A percentile compares a stretch with the other conserved stretches of the same genome.
Evolutionary conservation across 1,140 invertebrate species (phyloP).

Genomic region (Pseudobourletiella spinata): DNA sequence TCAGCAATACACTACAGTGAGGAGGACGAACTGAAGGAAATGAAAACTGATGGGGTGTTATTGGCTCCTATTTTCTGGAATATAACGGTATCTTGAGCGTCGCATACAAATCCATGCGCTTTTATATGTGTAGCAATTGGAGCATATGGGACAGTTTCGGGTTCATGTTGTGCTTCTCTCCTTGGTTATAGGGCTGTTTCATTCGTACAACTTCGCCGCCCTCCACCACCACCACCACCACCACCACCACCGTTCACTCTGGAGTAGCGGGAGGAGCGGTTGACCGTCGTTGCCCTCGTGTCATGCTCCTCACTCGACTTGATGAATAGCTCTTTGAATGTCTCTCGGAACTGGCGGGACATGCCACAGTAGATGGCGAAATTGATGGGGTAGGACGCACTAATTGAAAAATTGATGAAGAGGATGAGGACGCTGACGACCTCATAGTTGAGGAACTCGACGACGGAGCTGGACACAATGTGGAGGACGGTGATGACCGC

Average conservation of each 20-base stretch:
- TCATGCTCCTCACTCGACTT: constrained; percentile 34
- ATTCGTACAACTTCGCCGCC: constrained; percentile 53
- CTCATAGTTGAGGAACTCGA: constrained; percentile 52
- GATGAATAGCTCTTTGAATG: constrained; percentile 81
- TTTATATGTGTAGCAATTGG: background rate
- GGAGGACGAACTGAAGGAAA: no score
- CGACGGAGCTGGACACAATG: constrained; percentile 61
- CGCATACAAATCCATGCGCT: no score
- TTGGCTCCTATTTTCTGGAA: no score
- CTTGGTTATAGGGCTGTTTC: constrained; percentile 58
- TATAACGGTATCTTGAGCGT: no score
- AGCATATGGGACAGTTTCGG: background rate
- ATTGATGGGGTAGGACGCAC: constrained; percentile 83
- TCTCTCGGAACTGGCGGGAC: constrained; percentile 85
- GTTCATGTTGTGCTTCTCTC: background rate
- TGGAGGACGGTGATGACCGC: constrained; percentile 77
- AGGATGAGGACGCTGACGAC: constrained; percentile 74
- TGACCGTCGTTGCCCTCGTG: constrained; percentile 41
- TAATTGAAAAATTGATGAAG: constrained; percentile 83
- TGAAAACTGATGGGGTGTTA: no score
- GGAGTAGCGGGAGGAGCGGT: constrained; percentile 62
- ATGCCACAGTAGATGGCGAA: constrained; percentile 94
- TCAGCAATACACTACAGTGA: no score
- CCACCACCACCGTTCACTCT: constrained; percentile 67
- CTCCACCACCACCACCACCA: no score